phyloP scores from a whole-genome alignment of 2,113 vertebrate genomes.

The Paralichthys olivaceus region DNA sequence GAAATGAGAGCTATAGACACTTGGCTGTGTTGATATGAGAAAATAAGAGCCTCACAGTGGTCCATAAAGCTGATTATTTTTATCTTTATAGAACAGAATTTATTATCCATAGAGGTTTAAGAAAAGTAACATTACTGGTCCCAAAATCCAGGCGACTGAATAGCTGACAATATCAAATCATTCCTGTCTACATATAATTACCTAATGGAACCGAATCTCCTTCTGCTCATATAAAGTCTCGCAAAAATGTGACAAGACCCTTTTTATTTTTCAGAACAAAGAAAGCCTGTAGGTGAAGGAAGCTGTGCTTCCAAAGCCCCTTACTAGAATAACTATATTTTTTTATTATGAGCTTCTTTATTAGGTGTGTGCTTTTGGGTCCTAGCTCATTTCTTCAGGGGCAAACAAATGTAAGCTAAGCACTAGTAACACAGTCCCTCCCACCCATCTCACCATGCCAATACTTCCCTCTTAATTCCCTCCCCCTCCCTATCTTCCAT shows the following conservation, averaged over 20 bases:
- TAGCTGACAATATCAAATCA: slow-evolving; percentile 18
- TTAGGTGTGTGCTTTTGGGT: slow-evolving; percentile 84
- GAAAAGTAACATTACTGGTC: not conserved
- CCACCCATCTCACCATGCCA: slow-evolving; percentile 67
- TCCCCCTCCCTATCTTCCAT: slow-evolving; percentile 26
- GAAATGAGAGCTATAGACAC: slow-evolving; percentile 1
- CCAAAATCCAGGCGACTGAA: not conserved
- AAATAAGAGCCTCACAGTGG: not conserved
- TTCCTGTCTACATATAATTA: not conserved
- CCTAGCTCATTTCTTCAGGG: slow-evolving; percentile 75
- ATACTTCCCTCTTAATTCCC: slow-evolving; percentile 56
- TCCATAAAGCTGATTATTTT: slow-evolving; percentile 16
- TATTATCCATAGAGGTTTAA: not conserved
- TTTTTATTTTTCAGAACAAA: slow-evolving; percentile 28
- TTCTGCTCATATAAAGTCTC: not conserved
- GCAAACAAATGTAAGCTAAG: slow-evolving; percentile 77
- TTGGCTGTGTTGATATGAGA: not conserved
- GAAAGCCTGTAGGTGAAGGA: slow-evolving; percentile 44
- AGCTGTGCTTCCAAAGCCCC: slow-evolving; percentile 55
- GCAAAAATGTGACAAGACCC: slow-evolving; percentile 36
- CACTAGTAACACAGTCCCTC: slow-evolving; percentile 65
- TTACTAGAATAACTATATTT: slow-evolving; percentile 74
- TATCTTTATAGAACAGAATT: not conserved
- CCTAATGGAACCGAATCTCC: slow-evolving; percentile 17
- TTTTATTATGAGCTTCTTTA: slow-evolving; percentile 81